A percentile compares a stretch with the other conserved stretches of the same genome.
These are phyloP conservation scores for Hypothenemus hampei DNA, from an alignment of 1,140 invertebrate species.

Conservation along the genomic window DNA sequence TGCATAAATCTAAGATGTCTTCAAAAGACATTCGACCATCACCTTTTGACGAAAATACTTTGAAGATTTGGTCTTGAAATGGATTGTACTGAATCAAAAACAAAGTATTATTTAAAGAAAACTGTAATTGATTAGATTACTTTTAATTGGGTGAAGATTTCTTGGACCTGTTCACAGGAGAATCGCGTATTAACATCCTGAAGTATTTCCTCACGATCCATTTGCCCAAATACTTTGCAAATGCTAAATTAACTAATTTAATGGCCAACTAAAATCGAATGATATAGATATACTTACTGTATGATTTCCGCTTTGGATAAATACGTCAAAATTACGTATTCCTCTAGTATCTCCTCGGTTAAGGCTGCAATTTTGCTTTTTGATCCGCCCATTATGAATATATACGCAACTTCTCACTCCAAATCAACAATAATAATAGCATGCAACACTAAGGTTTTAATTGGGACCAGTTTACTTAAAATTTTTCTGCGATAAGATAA, in stretches of 20 bases:
- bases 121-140: slow-evolving; percentile 38
- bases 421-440: not conserved
- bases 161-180: slow-evolving; percentile 46
- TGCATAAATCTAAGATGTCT: slow-evolving; percentile 69
- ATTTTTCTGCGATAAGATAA: not conserved
- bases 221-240: slow-evolving; percentile 50
- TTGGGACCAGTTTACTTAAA: not conserved
- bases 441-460: not conserved
- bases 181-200: slow-evolving; percentile 50
- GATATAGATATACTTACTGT: slow-evolving; percentile 45
- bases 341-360: slow-evolving; percentile 52
- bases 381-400: slow-evolving; percentile 45
- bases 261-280: not conserved
- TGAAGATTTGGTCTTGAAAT: slow-evolving; percentile 62
- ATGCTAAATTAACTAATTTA: slow-evolving; percentile 43
- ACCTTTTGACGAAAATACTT: slow-evolving; percentile 65
- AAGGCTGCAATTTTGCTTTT: slow-evolving; percentile 45
- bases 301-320: slow-evolving; percentile 54
- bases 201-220: slow-evolving; percentile 45
- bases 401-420: not conserved
- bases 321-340: slow-evolving; percentile 54
- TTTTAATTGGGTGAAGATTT: slow-evolving; percentile 51
- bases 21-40: slow-evolving; percentile 66
- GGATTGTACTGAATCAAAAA: slow-evolving; percentile 68
- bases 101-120: not conserved